These are phyloP conservation scores for Turnix velox DNA, from an alignment of 2,113 vertebrate species.

Conservation along the genomic window DNA sequence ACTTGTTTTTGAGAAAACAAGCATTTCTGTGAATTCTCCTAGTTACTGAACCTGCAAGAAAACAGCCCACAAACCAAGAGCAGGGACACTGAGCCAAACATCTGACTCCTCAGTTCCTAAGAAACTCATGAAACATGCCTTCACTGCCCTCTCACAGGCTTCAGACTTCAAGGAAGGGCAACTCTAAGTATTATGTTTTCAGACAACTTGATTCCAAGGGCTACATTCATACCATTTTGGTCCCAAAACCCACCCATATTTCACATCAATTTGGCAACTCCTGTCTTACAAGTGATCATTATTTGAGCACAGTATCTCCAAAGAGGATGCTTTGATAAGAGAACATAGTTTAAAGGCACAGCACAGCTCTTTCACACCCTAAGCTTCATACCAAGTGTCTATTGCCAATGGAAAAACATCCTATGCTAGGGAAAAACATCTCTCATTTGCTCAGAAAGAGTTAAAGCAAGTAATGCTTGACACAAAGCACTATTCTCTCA, in stretches of 20 bases:
- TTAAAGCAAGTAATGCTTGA: background rate
- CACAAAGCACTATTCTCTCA: background rate
- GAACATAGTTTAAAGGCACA: background rate
- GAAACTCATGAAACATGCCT: background rate
- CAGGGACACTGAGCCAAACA: background rate
- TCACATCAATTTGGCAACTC: background rate
- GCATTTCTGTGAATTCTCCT: background rate
- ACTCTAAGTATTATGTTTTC: background rate
- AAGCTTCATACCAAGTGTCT: accelerated
- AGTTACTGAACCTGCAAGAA: background rate
- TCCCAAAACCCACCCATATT: background rate
- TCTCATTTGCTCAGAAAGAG: background rate
- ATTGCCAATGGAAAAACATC: background rate
- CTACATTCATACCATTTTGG: background rate
- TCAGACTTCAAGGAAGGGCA: background rate
- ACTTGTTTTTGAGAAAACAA: background rate
- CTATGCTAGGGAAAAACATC: accelerated
- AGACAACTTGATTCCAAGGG: background rate
- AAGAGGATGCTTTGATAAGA: background rate
- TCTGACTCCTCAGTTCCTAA: background rate
- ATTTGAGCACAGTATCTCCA: background rate
- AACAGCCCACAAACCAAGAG: accelerated
- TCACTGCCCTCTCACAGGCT: background rate
- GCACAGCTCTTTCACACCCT: background rate
- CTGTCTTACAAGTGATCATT: background rate